Evolutionary conservation across 92 coral and sea anemone species (phyloP).

Genomic region (Chrysogorgia sp.): DNA sequence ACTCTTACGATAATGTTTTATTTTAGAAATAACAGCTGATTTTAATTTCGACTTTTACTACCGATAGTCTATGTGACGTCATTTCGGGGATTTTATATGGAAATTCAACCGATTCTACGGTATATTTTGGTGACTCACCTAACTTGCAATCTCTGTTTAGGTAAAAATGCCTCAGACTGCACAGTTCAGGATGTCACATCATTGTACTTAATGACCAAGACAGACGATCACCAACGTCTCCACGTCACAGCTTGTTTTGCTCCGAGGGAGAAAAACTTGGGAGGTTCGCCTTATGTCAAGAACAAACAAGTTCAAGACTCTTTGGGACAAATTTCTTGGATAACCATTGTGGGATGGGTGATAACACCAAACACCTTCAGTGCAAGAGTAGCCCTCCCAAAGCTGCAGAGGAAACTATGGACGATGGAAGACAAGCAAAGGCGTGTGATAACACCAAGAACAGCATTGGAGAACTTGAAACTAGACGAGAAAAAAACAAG

Average conservation of each 20-base stretch:
- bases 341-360: slow-evolving; percentile 54
- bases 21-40: too few species aligned
- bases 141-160: too few species aligned
- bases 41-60: too few species aligned
- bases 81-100: too few species aligned
- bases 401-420: slow-evolving; percentile 50
- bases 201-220: slow-evolving; percentile 18
- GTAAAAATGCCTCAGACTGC: not conserved
- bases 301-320: slow-evolving; percentile 36
- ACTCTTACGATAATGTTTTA: too few species aligned
- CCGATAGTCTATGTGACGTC: too few species aligned
- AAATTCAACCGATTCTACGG: too few species aligned
- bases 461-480: not conserved
- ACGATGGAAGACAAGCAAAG: not conserved
- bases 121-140: too few species aligned
- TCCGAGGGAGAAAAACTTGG: slow-evolving; percentile 11
- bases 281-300: slow-evolving; percentile 32
- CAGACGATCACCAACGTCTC: not conserved
- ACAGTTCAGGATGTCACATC: slow-evolving; percentile 5
- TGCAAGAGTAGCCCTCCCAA: slow-evolving; percentile 52
- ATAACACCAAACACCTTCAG: slow-evolving; percentile 50
- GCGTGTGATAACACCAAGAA: not conserved
- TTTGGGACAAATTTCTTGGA: slow-evolving; percentile 34
- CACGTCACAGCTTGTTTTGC: slow-evolving; percentile 55
- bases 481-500: not conserved